Conservation (phyloP, 2,888 invertebrate species). For the Myopa testacea region DNA sequence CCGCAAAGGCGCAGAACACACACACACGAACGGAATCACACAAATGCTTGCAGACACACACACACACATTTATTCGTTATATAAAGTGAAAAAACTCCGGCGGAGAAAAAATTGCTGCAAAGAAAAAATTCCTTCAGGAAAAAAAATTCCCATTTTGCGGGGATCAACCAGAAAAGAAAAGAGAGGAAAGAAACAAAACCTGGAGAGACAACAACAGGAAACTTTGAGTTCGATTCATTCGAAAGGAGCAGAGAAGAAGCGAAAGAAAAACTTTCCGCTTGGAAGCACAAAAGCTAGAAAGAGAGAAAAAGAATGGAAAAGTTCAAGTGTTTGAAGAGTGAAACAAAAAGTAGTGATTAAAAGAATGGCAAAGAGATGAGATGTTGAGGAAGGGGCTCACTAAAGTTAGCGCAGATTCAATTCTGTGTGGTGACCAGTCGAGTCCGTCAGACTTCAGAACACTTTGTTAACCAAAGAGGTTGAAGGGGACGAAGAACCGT, state of each 20-base stretch:
- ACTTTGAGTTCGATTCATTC: not conserved
- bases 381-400: conserved; percentile 46
- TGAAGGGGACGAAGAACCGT: too few relatives aligned
- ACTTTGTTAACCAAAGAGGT: conserved; percentile 42
- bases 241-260: not conserved
- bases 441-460: conserved; percentile 4
- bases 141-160: conserved; percentile 15
- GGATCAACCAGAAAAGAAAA: conserved; percentile 27
- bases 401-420: conserved; percentile 52
- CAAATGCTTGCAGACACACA: not conserved
- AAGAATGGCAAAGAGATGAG: not conserved
- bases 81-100: conserved; percentile 41
- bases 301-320: not conserved
- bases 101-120: conserved; percentile 39
- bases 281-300: conserved; percentile 11
- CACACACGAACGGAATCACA: conserved; percentile 33
- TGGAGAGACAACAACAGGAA: conserved; percentile 40
- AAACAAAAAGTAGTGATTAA: not conserved
- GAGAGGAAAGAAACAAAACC: conserved; percentile 33
- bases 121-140: conserved; percentile 32
- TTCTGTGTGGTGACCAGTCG: conserved; percentile 55
- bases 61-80: not conserved
- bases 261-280: not conserved
- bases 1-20: conserved; percentile 36
- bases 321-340: not conserved